These are phyloP conservation scores for Pluvianellus socialis DNA, from an alignment of 2,113 vertebrate genomes.

Conservation along the genomic window DNA sequence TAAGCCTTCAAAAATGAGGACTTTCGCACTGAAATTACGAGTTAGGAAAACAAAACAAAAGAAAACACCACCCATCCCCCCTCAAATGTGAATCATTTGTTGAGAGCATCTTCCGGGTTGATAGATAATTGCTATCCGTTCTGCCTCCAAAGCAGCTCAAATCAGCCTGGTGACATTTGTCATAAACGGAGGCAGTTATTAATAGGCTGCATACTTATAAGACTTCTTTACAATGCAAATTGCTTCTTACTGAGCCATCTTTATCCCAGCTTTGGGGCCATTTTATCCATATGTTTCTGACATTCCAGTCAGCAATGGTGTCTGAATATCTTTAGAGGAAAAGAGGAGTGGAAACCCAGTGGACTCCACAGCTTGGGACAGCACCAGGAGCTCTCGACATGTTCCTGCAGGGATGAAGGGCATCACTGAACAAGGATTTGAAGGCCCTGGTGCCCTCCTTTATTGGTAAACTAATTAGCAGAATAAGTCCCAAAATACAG, in stretches of 20 bases:
- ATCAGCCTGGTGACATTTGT: conserved; percentile 61
- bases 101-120: not conserved
- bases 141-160: not conserved
- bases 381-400: not conserved
- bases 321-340: not conserved
- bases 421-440: not conserved
- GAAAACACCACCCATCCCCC: not conserved
- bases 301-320: not conserved
- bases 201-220: conserved; percentile 43
- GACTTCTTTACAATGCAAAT: conserved; percentile 55
- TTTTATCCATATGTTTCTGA: not conserved
- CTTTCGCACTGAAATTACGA: not conserved
- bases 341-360: not conserved
- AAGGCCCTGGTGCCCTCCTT: not conserved
- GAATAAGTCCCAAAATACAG: not conserved
- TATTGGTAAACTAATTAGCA: not conserved
- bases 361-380: not conserved
- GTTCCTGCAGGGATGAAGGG: not conserved
- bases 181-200: conserved; percentile 35
- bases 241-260: not conserved
- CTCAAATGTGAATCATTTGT: not conserved
- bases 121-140: not conserved
- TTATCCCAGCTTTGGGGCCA: not conserved
- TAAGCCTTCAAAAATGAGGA: not conserved
- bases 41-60: not conserved